Evolutionary conservation across 2,888 invertebrate species (phyloP).

Genomic region (Disparrhopalites patrizii): DNA sequence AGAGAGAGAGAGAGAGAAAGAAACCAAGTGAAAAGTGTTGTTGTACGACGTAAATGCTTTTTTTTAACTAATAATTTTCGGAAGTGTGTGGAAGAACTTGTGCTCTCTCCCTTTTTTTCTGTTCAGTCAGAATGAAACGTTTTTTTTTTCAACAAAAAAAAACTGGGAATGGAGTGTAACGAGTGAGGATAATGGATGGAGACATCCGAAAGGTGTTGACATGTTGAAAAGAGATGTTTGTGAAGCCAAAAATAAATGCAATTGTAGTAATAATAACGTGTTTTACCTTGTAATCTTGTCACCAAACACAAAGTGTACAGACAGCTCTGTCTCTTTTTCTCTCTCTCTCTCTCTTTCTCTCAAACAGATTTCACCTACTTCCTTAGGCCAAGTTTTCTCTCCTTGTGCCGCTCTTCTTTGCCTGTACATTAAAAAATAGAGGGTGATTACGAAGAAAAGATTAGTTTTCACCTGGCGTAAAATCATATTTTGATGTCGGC

Average conservation of each 20-base stretch:
- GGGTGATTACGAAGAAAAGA: conserved; percentile 37
- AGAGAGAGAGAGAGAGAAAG: not conserved
- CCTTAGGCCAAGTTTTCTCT: too few species aligned
- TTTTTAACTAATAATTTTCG: not conserved
- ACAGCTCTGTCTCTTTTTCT: too few species aligned
- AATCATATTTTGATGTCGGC: conserved; percentile 46
- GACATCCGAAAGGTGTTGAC: conserved; percentile 43
- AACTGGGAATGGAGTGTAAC: conserved; percentile 17
- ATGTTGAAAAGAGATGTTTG: conserved; percentile 42
- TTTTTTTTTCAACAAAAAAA: too few species aligned
- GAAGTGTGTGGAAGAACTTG: not conserved
- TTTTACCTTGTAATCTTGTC: too few species aligned
- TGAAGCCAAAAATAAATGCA: conserved; percentile 22
- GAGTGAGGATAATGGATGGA: conserved; percentile 29
- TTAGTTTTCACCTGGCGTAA: conserved; percentile 48
- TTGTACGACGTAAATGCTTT: not conserved
- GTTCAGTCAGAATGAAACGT: too few species aligned
- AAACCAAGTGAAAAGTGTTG: not conserved
- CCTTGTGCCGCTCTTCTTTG: too few species aligned
- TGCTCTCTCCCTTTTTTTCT: too few species aligned
- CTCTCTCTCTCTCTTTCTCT: too few species aligned
- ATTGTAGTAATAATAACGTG: conserved; percentile 18
- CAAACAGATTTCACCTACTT: too few species aligned
- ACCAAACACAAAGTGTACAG: too few species aligned
- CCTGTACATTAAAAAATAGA: too few species aligned